Evolutionary conservation across 1,140 invertebrate species (phyloP), one percentile per base, ranked within the genome.

Genomic region (Semibalanus balanoides): DNA sequence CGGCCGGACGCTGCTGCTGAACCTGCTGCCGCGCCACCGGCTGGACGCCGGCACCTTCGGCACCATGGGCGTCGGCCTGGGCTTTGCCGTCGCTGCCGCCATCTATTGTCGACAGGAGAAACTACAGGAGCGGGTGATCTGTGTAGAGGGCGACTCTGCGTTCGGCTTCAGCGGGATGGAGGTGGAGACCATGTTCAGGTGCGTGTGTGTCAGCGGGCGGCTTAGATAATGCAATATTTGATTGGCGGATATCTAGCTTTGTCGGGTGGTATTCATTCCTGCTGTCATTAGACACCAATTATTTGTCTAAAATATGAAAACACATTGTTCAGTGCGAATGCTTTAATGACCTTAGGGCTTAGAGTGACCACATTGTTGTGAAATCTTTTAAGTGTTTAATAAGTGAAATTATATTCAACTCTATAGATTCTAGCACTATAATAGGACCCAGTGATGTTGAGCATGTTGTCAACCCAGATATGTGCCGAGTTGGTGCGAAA

Each of bases 91-190:
- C 74, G 95, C 96, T 30, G 93, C 96, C 35, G 94, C 94, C 11
- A 85, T 97, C 76, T 96, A 90, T 84, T 95, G 93, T 82, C 89
- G 90, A 79, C 90, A 96, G 81, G 85, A 91, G 83, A 87, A 88
- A 27, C 92, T 93, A 0, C 84, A 85, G 0, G 96, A 96, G 82
- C 86, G 90, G 80, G 94, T 98, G 0, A 85, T 97, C 64, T 90
- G 88, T 79, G 89, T 97, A 0, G 92, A 97, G 85, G 95, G 96
- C 0, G 96, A 99, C 83, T 96, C 93, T 76, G 96, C 96, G 17
- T 97, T 99, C 86, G 96, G 96, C 3, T 98, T 98, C 85, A 96
- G 94, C 76, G 96, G 93, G 75, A 96, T 98, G 95, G 96, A 99
- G 87, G 87, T 98, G 30, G 96, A 98, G 86, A 98, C 96, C 0